Evolutionary conservation across 2,797 vertebrate genomes (phyloP), one percentile per base, ranked within the genome.

Genomic region (Chelonia mydas): DNA sequence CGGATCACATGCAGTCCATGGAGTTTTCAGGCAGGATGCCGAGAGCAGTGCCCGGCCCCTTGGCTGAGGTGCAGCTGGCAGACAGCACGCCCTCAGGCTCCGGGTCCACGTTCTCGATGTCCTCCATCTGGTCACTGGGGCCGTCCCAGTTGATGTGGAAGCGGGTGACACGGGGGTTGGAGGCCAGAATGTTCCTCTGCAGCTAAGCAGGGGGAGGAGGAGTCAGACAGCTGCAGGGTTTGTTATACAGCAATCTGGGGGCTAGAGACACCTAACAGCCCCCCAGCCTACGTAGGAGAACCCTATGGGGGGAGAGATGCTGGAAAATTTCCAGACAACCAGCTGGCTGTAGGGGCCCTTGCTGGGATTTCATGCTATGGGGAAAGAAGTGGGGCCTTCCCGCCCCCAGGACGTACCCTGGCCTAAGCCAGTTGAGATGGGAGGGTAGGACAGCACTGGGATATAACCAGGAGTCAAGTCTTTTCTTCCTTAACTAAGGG

Each of bases 81-180:
- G 99, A 98, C 53, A 98, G 98, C 98, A 99, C 98, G 27, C 98
- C 97, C 94, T 98, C 99, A 86, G 98, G 98, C 9, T 98, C 84
- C 5, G 99, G 99, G 96, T 99, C 99, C 87, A 99, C 98, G 86
- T 99, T 99, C 98, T 99, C 99, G 27, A 97, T 98, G 95, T 99
- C 98, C 96, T 99, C 99, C 98, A 99, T 98, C 93, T 98, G 98
- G 92, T 99, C 99, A 15, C 97, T 97, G 54, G 98, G 98, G 90
- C 98, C 98, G 88, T 99, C 99, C 99, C 99, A 99, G 96, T 99
- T 99, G 98, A 99, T 99, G 90, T 99, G 99, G 97, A 99, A 99
- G 88, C 99, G 98, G 80, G 99, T 99, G 37, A 99, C 99, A 7
- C 99, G 98, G 74, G 99, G 99, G 90, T 99, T 99, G 19, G 99